These are phyloP conservation scores for Butorides virescens DNA, from an alignment of 2,113 vertebrate species.

Conservation along the genomic window DNA sequence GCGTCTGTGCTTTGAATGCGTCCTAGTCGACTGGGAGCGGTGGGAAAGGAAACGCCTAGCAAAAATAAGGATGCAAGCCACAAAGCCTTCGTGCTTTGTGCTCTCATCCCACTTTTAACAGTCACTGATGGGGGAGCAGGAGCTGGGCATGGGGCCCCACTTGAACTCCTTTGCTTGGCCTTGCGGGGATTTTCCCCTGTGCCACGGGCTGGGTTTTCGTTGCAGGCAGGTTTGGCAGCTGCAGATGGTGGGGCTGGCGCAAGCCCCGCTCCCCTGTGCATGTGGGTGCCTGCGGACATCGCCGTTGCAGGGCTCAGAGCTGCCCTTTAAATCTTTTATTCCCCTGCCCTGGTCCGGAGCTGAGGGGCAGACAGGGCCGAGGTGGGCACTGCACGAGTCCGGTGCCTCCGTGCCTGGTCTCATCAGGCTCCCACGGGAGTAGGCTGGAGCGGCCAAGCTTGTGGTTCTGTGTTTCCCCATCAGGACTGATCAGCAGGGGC, in stretches of 20 bases:
- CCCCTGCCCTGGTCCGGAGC: background rate
- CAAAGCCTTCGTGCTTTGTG: background rate
- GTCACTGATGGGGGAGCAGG: background rate
- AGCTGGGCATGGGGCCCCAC: fast-evolving
- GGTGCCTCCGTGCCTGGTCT: background rate
- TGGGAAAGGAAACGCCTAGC: background rate
- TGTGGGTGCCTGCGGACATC: background rate
- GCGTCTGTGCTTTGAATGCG: background rate
- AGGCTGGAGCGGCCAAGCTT: background rate
- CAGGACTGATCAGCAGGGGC: background rate
- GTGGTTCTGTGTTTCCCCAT: background rate
- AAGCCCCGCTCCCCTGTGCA: fast-evolving
- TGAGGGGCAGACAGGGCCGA: background rate
- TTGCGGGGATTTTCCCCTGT: background rate
- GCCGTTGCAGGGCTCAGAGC: background rate
- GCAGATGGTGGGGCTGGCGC: background rate
- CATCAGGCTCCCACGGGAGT: fast-evolving
- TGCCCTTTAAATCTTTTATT: background rate
- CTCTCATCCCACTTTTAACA: background rate
- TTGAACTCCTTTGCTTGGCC: background rate
- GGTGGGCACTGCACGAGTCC: fast-evolving
- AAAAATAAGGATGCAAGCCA: background rate
- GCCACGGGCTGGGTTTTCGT: background rate
- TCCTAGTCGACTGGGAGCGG: background rate
- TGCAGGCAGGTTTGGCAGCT: fast-evolving